Percentiles rank a stretch among this genome's conserved stretches.
Evolutionary conservation across 2,113 vertebrate genomes (phyloP).

Genomic region (Ptilonorhynchus violaceus): DNA sequence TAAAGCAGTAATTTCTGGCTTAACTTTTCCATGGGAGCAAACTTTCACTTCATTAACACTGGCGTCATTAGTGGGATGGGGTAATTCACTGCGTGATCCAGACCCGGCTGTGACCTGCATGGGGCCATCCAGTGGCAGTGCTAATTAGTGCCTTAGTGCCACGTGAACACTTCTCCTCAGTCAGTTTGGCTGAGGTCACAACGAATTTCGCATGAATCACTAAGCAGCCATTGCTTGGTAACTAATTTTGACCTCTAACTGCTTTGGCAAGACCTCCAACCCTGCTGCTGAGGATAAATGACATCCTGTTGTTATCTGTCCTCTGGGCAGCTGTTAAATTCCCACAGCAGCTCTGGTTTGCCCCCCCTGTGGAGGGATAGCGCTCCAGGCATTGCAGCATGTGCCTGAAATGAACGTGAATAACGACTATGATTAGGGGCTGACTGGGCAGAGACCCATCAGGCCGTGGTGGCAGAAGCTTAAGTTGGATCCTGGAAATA

Average conservation of each 20-base stretch:
- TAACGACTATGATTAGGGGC: background rate
- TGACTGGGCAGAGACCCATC: background rate
- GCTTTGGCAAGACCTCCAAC: background rate
- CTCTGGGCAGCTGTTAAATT: background rate
- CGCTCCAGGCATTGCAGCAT: background rate
- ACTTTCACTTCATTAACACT: background rate
- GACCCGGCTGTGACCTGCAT: background rate
- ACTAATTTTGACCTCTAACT: conserved; percentile 6
- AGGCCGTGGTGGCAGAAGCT: background rate
- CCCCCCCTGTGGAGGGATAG: fast-evolving
- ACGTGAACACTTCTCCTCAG: background rate
- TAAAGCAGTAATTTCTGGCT: background rate
- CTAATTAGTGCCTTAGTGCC: background rate
- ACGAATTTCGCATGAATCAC: background rate
- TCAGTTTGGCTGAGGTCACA: background rate
- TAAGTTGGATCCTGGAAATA: background rate
- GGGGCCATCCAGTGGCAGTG: background rate
- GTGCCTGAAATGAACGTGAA: background rate
- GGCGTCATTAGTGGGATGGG: background rate
- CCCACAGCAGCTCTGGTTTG: background rate
- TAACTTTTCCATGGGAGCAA: background rate
- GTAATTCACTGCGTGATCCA: background rate
- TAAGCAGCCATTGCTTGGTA: background rate
- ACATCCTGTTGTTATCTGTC: conserved; percentile 36
- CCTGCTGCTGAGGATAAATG: background rate